These are phyloP conservation scores for Echeneis naucrates DNA, from an alignment of 2,797 vertebrate genomes.

Conservation along the genomic window DNA sequence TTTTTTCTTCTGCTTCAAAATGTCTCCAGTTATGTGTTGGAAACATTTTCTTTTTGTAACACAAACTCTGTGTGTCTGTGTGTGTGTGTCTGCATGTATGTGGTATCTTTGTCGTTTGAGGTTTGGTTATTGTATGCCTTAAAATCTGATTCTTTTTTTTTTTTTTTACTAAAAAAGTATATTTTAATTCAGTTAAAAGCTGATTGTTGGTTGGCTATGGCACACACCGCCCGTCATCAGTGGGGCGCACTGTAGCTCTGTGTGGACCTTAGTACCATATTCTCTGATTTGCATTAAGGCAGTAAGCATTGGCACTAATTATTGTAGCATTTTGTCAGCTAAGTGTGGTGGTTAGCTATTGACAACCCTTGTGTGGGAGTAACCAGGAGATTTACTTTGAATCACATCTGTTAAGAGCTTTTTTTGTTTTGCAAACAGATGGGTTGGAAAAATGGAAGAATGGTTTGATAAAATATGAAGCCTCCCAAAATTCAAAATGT, in stretches of 20 bases:
- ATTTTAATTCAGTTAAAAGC: conserved; percentile 82
- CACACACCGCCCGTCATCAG: conserved; percentile 84
- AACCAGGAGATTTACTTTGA: conserved; percentile 64
- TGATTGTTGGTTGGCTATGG: conserved; percentile 88
- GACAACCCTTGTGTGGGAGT: conserved; percentile 66
- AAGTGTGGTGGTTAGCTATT: conserved; percentile 68
- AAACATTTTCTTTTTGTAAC: conserved; percentile 70
- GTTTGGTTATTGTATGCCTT: conserved; percentile 80
- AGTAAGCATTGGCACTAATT: conserved; percentile 96
- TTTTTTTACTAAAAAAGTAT: conserved; percentile 78
- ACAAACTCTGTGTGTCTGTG: conserved; percentile 55
- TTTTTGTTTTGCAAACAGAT: conserved; percentile 56
- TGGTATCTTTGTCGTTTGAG: conserved; percentile 70
- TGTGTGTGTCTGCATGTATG: conserved; percentile 50
- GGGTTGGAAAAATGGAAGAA: conserved; percentile 43
- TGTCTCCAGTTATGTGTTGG: conserved; percentile 72
- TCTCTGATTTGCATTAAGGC: conserved; percentile 93
- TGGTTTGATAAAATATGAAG: conserved; percentile 53
- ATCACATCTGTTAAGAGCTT: conserved; percentile 52
- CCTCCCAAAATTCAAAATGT: conserved; percentile 44
- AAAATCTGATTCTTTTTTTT: conserved; percentile 74
- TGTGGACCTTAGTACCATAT: conserved; percentile 84
- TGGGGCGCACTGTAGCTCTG: conserved; percentile 78
- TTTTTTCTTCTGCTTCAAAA: conserved; percentile 76
- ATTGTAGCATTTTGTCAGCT: conserved; percentile 80